Percentiles rank a stretch among this genome's conserved stretches.
Conservation (phyloP, 1,140 invertebrate genomes). For the Penaeus chinensis region DNA sequence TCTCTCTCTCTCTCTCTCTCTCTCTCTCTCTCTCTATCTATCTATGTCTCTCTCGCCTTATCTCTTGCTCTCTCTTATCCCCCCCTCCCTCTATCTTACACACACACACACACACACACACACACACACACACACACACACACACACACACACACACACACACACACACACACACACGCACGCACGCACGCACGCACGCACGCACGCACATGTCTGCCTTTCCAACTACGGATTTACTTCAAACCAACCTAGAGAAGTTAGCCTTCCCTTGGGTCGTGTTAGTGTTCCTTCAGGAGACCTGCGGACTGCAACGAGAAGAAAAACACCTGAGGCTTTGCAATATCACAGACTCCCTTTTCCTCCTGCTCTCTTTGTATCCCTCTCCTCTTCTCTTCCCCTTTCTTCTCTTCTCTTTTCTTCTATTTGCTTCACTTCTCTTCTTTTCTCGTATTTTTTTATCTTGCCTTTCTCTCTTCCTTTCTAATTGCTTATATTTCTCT, state of each 20-base stretch:
- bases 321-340: too few relatives aligned
- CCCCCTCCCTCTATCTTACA: background rate
- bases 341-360: too few relatives aligned
- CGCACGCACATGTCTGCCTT: too few relatives aligned
- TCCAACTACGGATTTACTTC: too few relatives aligned
- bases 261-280: too few relatives aligned
- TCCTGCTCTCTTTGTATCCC: background rate
- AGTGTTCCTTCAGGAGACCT: too few relatives aligned
- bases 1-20: background rate
- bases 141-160: background rate
- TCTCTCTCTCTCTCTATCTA: background rate
- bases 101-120: background rate
- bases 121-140: background rate
- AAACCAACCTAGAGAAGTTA: too few relatives aligned
- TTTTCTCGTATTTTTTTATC: background rate
- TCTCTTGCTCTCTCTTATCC: background rate
- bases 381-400: background rate
- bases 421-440: background rate
- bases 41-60: background rate
- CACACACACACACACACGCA: too few relatives aligned
- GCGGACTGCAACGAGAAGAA: too few relatives aligned
- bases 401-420: background rate
- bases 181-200: too few relatives aligned
- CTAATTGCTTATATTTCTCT: background rate
- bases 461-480: constrained; percentile 9